A percentile compares a stretch with the other conserved stretches of the same genome.
Evolutionary conservation across 2,888 invertebrate species (phyloP).

Genomic region (Mesochorus sp.): DNA sequence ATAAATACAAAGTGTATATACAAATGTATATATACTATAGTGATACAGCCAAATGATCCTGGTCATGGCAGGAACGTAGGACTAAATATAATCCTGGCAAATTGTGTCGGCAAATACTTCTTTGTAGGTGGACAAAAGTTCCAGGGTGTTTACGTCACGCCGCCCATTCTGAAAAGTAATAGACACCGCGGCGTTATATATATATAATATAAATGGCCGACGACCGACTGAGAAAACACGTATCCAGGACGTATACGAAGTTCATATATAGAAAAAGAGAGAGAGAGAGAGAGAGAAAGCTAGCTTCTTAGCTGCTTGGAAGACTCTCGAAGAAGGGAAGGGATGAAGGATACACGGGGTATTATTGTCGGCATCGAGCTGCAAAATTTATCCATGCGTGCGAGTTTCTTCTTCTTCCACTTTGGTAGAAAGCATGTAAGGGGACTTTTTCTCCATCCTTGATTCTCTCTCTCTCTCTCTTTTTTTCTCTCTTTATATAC

Average conservation of each 20-base stretch:
- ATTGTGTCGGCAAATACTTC: conserved; percentile 80
- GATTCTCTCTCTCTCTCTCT: background rate
- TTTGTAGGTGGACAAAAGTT: conserved; percentile 75
- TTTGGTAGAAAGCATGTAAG: no score
- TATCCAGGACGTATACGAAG: background rate
- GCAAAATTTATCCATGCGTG: conserved; percentile 57
- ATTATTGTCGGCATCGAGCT: conserved; percentile 51
- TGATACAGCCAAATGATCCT: background rate
- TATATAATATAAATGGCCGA: no score
- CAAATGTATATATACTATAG: background rate
- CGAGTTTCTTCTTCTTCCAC: conserved; percentile 43
- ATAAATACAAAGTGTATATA: conserved; percentile 5
- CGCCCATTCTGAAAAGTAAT: conserved; percentile 82
- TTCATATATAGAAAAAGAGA: conserved; percentile 26
- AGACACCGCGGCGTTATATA: conserved; percentile 78
- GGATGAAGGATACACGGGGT: conserved; percentile 12
- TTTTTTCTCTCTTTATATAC: no score
- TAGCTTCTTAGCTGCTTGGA: conserved; percentile 48
- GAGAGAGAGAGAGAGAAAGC: conserved; percentile 31
- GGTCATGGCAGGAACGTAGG: conserved; percentile 15
- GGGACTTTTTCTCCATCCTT: background rate
- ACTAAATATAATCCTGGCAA: conserved; percentile 75
- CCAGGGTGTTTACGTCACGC: conserved; percentile 79
- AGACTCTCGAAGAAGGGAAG: conserved; percentile 1
- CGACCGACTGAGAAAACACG: conserved; percentile 1